Percentiles rank a stretch among this genome's conserved stretches.
phyloP scores from a whole-genome alignment of 1,140 invertebrate species.

The Pseudomyrmex dendroicus region DNA sequence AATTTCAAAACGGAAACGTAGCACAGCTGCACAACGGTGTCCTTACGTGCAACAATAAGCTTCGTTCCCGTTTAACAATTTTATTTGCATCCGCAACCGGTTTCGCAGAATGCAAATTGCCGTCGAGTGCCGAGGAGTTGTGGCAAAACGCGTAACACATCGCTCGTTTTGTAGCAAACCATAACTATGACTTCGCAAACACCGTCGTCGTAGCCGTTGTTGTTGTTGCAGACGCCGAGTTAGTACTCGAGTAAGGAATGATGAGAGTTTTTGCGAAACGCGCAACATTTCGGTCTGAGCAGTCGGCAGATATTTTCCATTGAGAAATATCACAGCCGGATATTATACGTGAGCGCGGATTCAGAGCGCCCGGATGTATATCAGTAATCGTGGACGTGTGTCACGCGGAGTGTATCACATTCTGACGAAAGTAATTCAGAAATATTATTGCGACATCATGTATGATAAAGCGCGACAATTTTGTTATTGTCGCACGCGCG shows the following conservation, averaged over 20 bases:
- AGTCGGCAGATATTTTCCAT: neutral
- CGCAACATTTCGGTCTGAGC: constrained; percentile 11
- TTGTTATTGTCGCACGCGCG: too few relatives aligned
- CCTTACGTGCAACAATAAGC: constrained; percentile 44
- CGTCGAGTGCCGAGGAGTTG: constrained; percentile 62
- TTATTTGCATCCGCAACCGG: constrained; percentile 59
- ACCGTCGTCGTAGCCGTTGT: constrained; percentile 19
- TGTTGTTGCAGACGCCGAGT: constrained; percentile 21
- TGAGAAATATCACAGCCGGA: neutral
- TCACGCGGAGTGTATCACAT: neutral
- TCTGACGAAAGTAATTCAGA: neutral
- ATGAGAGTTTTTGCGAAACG: constrained; percentile 39
- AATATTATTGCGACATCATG: too few relatives aligned
- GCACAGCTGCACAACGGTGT: constrained; percentile 31
- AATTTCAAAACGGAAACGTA: constrained; percentile 43
- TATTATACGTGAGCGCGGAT: too few relatives aligned
- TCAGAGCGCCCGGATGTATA: too few relatives aligned
- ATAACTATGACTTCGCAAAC: constrained; percentile 56
- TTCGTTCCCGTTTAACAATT: constrained; percentile 56
- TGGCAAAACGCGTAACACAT: constrained; percentile 53
- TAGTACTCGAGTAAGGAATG: constrained; percentile 13
- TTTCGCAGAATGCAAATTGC: constrained; percentile 63
- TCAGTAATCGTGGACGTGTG: neutral
- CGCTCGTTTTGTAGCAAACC: constrained; percentile 49
- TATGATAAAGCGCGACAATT: too few relatives aligned